Base-by-base conservation (phyloP, 2,888 invertebrate species). In the Cosmorhoe ocellata region DNA sequence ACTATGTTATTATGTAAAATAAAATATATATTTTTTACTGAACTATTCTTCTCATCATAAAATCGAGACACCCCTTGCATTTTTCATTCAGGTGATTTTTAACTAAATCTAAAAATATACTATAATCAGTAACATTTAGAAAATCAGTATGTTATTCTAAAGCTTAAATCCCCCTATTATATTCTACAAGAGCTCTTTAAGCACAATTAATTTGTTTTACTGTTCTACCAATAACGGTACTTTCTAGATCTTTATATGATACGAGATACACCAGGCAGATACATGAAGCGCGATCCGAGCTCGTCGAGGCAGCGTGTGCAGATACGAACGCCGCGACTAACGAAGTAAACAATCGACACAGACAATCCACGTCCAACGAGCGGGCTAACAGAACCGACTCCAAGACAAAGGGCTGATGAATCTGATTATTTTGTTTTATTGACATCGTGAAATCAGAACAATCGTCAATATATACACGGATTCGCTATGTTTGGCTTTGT, bases 281-380 rank as follows among this genome's bases (percentile, higher is more conserved):
- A 40, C 40, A 39, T 45, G 51, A 34, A 69, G 69, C 66, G 64
- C 62, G 71, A 81, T 81, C 78, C 77, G 78, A 79, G 72, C 77
- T 79, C 69, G 69, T 67, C 66, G 69, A 68, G 69, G 71, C 70
- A 69, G 64, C 65, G 69, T 71, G 82, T 77, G 71, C 74, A 78
- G 77, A 72, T 66, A 24, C 24, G 24, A 74, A 78, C 47, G 71
- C 72, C 64, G 73, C 75, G 65, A 64, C 85, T 87, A 88, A 88
- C 88, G 89, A 89, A 87, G 88, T 83, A 87, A 88, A 88, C 87
- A 86, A 83, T 82, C 76, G 79, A 73, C 80, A 76, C 74, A 75
- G 79, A 81, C 76, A 76, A 77, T 74, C 72, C 80, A 69, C 78
- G 77, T 77, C 77, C 76, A 68, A 74, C 73, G 70, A 74, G 61